Conservation (phyloP, 2,888 invertebrate genomes). For the Thereva unica region DNA sequence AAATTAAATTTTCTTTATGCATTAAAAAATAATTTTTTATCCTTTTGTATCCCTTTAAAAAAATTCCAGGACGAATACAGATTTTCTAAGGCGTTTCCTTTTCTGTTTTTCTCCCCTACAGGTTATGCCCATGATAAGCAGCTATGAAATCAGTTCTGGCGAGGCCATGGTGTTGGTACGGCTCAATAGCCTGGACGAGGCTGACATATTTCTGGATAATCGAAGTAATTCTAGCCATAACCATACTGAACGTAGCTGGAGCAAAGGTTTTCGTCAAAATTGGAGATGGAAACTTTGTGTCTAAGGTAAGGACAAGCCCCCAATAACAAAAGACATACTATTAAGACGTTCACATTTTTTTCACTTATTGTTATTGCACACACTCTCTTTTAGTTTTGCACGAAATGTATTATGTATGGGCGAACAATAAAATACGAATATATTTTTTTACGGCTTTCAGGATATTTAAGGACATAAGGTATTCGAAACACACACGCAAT, state of each 20-base stretch:
- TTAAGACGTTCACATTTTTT: too few species aligned
- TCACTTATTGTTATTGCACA: too few species aligned
- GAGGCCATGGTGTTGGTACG: slow-evolving; percentile 49
- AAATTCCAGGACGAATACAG: neutral
- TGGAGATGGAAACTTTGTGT: slow-evolving; percentile 54
- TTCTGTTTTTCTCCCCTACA: neutral
- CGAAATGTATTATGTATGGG: too few species aligned
- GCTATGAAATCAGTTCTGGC: slow-evolving; percentile 57
- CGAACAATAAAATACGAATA: too few species aligned
- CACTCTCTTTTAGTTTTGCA: too few species aligned
- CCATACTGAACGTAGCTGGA: slow-evolving; percentile 27
- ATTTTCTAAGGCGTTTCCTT: neutral
- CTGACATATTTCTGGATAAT: slow-evolving; percentile 7
- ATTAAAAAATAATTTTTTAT: too few species aligned
- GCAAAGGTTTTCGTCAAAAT: slow-evolving; percentile 52
- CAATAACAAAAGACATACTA: too few species aligned
- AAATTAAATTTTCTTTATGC: neutral
- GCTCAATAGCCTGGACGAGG: slow-evolving; percentile 38
- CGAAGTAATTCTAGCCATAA: slow-evolving; percentile 24
- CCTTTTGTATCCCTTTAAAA: neutral
- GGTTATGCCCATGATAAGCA: slow-evolving; percentile 52
- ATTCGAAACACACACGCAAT: too few species aligned
- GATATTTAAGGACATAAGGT: too few species aligned
- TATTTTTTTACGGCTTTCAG: too few species aligned
- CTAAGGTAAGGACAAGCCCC: slow-evolving; percentile 48